phyloP scores from a whole-genome alignment of 2,888 invertebrate species.

The Melanargia galathea region DNA sequence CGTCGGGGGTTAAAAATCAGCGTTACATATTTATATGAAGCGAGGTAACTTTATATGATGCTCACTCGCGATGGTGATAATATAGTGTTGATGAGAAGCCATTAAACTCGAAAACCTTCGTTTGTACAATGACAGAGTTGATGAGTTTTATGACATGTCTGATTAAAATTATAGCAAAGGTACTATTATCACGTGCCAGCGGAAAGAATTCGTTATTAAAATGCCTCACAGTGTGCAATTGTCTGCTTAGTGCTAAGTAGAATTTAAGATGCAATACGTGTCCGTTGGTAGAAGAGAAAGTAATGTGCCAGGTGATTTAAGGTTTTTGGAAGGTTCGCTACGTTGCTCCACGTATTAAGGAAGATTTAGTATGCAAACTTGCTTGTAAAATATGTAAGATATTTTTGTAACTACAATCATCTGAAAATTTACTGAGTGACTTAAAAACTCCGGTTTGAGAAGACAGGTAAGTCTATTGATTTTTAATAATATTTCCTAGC shows the following conservation, averaged over 20 bases:
- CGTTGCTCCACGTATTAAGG: slow-evolving; percentile 21
- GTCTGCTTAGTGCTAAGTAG: slow-evolving; percentile 60
- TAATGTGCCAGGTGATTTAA: slow-evolving; percentile 44
- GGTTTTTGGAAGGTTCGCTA: slow-evolving; percentile 27
- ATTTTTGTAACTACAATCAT: slow-evolving; percentile 9
- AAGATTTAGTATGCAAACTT: slow-evolving; percentile 25
- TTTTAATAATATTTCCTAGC: no score
- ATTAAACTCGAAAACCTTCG: slow-evolving; percentile 28
- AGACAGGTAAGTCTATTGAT: no score
- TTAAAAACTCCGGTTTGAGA: not conserved
- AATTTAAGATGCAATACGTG: slow-evolving; percentile 75
- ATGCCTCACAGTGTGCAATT: slow-evolving; percentile 62
- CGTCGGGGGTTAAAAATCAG: no score
- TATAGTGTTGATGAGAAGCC: slow-evolving; percentile 9
- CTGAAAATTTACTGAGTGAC: not conserved
- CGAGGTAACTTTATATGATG: slow-evolving; percentile 19
- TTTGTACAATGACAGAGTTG: slow-evolving; percentile 56
- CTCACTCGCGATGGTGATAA: not conserved
- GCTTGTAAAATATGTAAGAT: slow-evolving; percentile 15
- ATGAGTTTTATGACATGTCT: slow-evolving; percentile 60
- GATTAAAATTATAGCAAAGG: slow-evolving; percentile 66
- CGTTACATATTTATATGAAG: not conserved
- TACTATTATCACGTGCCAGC: slow-evolving; percentile 68
- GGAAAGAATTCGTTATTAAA: slow-evolving; percentile 78
- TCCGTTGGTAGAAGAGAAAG: slow-evolving; percentile 51